phyloP scores from a whole-genome alignment of 2,888 invertebrate species.

The Abrostola tripartita region DNA sequence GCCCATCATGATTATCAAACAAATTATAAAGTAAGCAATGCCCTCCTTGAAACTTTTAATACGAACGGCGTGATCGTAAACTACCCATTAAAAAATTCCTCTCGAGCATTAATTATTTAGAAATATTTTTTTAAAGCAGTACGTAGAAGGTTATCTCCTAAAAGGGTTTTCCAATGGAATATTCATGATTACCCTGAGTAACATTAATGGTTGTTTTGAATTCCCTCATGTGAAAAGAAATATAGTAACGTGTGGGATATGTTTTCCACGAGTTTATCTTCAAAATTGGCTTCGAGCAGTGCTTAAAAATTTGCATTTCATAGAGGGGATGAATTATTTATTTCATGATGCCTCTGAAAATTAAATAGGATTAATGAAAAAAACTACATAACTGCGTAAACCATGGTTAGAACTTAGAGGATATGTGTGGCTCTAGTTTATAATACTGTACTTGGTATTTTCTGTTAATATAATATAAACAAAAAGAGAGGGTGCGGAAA shows the following conservation, averaged over 20 bases:
- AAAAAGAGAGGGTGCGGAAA: constrained; percentile 46
- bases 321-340: constrained; percentile 45
- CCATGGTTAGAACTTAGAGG: not conserved
- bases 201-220: constrained; percentile 81
- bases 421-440: not conserved
- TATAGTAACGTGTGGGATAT: constrained; percentile 62
- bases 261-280: constrained; percentile 65
- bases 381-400: constrained; percentile 16
- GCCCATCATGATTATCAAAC: constrained; percentile 61
- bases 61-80: constrained; percentile 42
- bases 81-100: constrained; percentile 54
- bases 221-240: constrained; percentile 76
- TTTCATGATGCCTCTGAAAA: constrained; percentile 17
- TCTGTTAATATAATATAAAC: constrained; percentile 47
- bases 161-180: constrained; percentile 80
- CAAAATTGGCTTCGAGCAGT: constrained; percentile 62
- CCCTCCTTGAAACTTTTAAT: constrained; percentile 41
- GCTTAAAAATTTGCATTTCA: constrained; percentile 56
- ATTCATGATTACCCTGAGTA: constrained; percentile 77
- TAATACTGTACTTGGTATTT: constrained; percentile 16
- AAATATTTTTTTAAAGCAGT: constrained; percentile 69
- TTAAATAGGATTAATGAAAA: constrained; percentile 32
- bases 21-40: constrained; percentile 52
- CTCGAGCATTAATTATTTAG: constrained; percentile 66
- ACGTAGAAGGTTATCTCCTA: constrained; percentile 69